Base-by-base conservation (phyloP, 2,113 vertebrate genomes). In the Hystrix cristata region DNA sequence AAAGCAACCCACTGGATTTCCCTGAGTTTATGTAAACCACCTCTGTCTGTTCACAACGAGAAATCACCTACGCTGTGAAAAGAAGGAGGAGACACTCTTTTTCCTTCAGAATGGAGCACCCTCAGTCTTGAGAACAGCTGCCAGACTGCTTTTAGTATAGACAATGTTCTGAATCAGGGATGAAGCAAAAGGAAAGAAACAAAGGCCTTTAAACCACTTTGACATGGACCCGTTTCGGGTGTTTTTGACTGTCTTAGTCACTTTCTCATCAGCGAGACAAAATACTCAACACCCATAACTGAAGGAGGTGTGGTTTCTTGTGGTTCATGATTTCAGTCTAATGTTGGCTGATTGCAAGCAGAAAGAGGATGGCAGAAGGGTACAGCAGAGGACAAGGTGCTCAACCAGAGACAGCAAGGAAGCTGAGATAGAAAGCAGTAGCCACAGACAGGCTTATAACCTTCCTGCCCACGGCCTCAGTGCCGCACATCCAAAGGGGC, bases 121-220 rank as follows among this genome's bases (percentile, higher is more conserved):
- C 46, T 91, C 2, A 1, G 18, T 78, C n/a, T 55, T 31, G 8
- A 57, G 38, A 62, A 43, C 12, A 94, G 69, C 59, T 62, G 23
- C 14, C n/a, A 53, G 11, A 6, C 23, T 59, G 38, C 38, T 53
- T 89, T 57, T 51, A 87, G n/a, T 85, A 11, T 3, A 38, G n/a
- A 60, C 2, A 38, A 5, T 82, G 84, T 94, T 88, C 90, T 46
- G 38, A 90, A 27, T 43, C 34, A 87, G 13, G 43, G 21, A 34
- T 76, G 7, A 78, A 95, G 18, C 55, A 76, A 9, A 2, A 78
- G 81, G 67, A 83, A 96, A 94, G 46, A 93, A 94, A 88, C 5
- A 3, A 82, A 21, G 15, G 11, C 7, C 23, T 79, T 83, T n/a
- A 51, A 90, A 78, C 21, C 43, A 84, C 65, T 69, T 74, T 65